A percentile compares a stretch with the other conserved stretches of the same genome.
These are phyloP conservation scores for Cheilosia vulpina DNA, from an alignment of 2,888 invertebrate species.

Conservation along the genomic window DNA sequence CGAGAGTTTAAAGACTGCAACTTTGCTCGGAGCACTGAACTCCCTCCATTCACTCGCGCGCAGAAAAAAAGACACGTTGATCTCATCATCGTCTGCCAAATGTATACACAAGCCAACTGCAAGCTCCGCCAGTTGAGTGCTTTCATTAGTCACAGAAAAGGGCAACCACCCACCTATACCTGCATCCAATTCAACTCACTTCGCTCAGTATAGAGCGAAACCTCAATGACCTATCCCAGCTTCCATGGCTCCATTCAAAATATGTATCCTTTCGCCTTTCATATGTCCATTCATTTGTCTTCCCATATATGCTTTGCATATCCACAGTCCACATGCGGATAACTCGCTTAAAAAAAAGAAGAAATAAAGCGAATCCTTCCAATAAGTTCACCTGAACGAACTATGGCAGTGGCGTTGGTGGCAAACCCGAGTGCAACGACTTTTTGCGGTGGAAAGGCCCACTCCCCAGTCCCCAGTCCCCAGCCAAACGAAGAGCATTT, in stretches of 20 bases:
- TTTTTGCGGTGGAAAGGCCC: conserved; percentile 17
- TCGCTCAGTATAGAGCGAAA: conserved; percentile 15
- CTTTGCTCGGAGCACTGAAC: conserved; percentile 22
- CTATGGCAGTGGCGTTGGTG: background rate
- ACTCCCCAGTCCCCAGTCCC: background rate
- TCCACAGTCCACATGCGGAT: background rate
- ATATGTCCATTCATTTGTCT: conserved; percentile 25
- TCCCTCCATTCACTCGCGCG: background rate
- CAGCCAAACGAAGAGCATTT: conserved; percentile 1
- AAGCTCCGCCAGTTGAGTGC: conserved; percentile 40
- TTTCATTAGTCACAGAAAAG: conserved; percentile 58
- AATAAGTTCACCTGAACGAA: conserved; percentile 56
- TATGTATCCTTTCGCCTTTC: conserved; percentile 37
- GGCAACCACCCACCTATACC: conserved; percentile 29
- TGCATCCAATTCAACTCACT: conserved; percentile 22
- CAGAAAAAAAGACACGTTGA: conserved; percentile 14
- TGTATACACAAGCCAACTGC: conserved; percentile 24
- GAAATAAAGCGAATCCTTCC: conserved; percentile 4
- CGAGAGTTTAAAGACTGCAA: background rate
- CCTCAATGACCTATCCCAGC: conserved; percentile 33
- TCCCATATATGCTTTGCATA: conserved; percentile 2
- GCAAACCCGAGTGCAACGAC: conserved; percentile 59
- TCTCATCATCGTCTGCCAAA: conserved; percentile 51
- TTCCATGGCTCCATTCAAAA: background rate
- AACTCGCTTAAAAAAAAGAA: background rate